Evolutionary conservation across 2,797 vertebrate genomes (phyloP).

Genomic region (Urosaurus nigricauda): DNA sequence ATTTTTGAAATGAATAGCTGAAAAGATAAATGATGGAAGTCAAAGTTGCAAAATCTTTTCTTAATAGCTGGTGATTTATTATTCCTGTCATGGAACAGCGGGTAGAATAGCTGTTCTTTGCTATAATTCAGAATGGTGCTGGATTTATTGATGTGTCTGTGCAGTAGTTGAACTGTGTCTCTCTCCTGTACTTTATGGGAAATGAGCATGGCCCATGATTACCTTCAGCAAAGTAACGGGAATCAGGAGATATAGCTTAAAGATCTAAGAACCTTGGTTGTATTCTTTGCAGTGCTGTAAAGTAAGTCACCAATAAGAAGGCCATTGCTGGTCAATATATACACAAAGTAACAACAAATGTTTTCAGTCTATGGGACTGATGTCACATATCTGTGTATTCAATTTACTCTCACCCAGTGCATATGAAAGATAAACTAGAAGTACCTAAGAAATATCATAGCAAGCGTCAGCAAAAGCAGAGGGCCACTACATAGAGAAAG

Average conservation of each 20-base stretch:
- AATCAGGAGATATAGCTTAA: not conserved
- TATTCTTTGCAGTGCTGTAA: not conserved
- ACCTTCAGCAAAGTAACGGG: not conserved
- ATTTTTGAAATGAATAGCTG: constrained; percentile 10
- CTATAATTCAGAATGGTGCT: constrained; percentile 6
- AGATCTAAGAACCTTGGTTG: accelerated
- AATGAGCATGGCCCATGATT: not conserved
- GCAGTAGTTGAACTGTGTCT: constrained; percentile 23
- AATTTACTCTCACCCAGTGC: no score
- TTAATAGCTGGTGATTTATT: constrained; percentile 36
- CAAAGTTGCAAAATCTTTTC: constrained; percentile 37
- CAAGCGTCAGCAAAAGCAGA: not conserved
- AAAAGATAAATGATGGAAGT: constrained; percentile 46
- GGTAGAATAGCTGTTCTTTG: constrained; percentile 21
- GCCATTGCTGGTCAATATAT: not conserved
- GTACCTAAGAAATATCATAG: not conserved
- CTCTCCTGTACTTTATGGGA: not conserved
- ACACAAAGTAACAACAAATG: not conserved
- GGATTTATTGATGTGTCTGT: constrained; percentile 29
- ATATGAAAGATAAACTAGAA: not conserved
- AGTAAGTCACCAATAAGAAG: not conserved
- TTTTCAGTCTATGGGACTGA: not conserved
- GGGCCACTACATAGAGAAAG: no score
- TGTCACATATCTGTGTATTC: not conserved
- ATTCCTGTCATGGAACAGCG: constrained; percentile 11